Percentiles rank a stretch among this genome's conserved stretches.
Evolutionary conservation across 2,113 vertebrate species (phyloP).

Genomic region (Periophthalmus modestus): DNA sequence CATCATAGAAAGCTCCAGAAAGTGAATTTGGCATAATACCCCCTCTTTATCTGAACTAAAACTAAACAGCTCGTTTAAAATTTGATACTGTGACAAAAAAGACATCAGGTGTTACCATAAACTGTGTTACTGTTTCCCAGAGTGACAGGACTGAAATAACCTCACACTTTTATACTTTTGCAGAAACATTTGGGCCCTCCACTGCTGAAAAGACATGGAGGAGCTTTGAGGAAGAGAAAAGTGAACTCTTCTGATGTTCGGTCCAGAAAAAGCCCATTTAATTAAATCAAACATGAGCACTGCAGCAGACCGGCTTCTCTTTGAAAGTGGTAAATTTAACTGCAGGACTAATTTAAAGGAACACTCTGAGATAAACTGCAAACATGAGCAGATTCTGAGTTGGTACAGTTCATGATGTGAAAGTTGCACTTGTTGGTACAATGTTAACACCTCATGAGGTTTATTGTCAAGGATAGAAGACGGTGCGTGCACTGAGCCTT

Average conservation of each 20-base stretch:
- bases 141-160: too few relatives aligned
- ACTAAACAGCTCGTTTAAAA: too few relatives aligned
- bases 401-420: not conserved
- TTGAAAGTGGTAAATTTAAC: not conserved
- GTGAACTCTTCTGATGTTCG: not conserved
- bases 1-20: too few relatives aligned
- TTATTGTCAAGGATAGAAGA: slow-evolving; percentile 3
- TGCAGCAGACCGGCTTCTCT: not conserved
- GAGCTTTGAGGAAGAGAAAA: not conserved
- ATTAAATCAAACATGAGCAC: not conserved
- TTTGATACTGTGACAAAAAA: too few relatives aligned
- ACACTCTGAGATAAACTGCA: not conserved
- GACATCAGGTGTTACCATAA: too few relatives aligned
- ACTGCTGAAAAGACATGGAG: not conserved
- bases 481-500: not conserved
- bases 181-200: not conserved
- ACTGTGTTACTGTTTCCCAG: too few relatives aligned
- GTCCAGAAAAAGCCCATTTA: not conserved
- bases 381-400: not conserved
- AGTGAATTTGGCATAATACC: too few relatives aligned
- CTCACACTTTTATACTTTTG: not conserved
- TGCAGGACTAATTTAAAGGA: not conserved
- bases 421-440: not conserved
- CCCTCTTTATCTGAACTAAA: too few relatives aligned
- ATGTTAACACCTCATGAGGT: not conserved